phyloP scores from a whole-genome alignment of 2,113 vertebrate genomes.

The Anser brachyrhynchus region DNA sequence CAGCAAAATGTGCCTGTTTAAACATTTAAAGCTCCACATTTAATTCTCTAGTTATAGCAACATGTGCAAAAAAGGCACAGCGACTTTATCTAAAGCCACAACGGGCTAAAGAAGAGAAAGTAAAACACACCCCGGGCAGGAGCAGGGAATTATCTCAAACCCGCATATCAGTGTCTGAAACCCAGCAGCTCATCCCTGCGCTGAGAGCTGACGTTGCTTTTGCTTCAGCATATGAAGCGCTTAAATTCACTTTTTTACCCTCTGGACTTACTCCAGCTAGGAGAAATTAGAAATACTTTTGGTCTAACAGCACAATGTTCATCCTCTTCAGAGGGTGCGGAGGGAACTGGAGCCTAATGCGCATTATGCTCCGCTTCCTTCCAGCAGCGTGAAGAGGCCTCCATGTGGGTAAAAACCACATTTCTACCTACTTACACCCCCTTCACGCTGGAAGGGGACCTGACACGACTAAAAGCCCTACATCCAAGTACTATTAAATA shows the following conservation, averaged over 20 bases:
- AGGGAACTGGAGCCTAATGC: background rate
- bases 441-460: background rate
- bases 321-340: background rate
- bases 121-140: background rate
- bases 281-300: conserved; percentile 27
- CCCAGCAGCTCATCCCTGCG: conserved; percentile 38
- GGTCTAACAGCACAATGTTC: background rate
- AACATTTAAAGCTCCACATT: background rate
- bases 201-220: conserved; percentile 35
- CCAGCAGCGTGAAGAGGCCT: background rate
- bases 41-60: conserved; percentile 48
- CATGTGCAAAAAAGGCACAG: background rate
- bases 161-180: conserved; percentile 31
- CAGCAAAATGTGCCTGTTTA: background rate
- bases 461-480: background rate
- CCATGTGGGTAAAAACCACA: background rate
- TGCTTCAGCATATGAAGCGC: background rate
- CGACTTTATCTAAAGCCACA: conserved; percentile 24
- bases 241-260: conserved; percentile 7
- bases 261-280: background rate
- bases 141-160: conserved; percentile 26
- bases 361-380: background rate
- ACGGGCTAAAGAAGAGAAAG: conserved; percentile 38
- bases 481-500: background rate
- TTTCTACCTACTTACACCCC: background rate